These are phyloP conservation scores for Ivindomyrus marchei DNA, from an alignment of 2,113 vertebrate genomes.

Conservation along the genomic window DNA sequence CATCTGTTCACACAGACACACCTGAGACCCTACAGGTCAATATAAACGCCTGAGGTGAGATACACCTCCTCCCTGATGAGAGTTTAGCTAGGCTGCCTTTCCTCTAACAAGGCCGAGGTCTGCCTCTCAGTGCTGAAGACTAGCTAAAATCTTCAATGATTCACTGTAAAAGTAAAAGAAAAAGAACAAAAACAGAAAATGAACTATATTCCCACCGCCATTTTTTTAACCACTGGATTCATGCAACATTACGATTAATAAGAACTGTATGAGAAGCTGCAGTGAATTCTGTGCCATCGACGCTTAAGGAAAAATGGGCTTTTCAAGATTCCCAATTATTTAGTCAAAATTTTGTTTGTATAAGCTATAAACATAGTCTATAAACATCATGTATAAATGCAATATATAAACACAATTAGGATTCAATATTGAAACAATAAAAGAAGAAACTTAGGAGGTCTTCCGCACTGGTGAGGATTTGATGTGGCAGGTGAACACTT, in stretches of 20 bases:
- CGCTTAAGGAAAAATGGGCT: neutral
- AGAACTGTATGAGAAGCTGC: neutral
- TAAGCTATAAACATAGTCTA: neutral
- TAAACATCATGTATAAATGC: neutral
- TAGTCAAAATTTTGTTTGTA: neutral
- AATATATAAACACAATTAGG: neutral
- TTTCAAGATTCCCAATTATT: neutral
- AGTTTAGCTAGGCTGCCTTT: neutral
- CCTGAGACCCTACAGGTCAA: neutral
- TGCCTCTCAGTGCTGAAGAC: neutral
- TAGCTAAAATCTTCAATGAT: neutral
- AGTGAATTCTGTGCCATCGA: neutral
- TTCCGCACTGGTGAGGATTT: conserved; percentile 23
- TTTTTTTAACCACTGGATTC: neutral
- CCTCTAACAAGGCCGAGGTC: neutral
- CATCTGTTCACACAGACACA: neutral
- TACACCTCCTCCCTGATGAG: neutral
- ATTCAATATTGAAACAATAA: neutral
- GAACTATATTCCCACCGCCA: neutral
- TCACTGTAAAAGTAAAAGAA: neutral
- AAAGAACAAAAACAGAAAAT: neutral
- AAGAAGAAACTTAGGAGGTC: conserved; percentile 7
- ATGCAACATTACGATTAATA: neutral
- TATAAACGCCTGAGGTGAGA: conserved; percentile 14
- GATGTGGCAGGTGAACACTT: conserved; percentile 10